Evolutionary conservation across 2,113 vertebrate species (phyloP).

Genomic region (Harpagus bidentatus): DNA sequence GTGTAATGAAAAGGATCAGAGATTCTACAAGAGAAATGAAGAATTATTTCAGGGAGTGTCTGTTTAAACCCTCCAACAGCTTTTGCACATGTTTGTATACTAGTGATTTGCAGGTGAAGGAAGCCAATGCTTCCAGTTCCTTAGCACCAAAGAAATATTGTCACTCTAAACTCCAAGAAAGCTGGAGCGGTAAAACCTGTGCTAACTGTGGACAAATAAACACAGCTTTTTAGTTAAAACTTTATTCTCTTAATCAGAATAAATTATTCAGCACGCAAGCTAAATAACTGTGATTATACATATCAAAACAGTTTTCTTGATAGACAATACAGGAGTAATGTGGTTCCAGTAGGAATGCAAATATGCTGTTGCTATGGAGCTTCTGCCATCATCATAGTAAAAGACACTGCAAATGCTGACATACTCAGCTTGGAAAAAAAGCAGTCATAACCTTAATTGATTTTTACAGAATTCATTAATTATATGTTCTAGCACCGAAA

Average conservation of each 20-base stretch:
- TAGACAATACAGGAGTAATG: background rate
- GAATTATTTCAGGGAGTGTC: background rate
- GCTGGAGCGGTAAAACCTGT: background rate
- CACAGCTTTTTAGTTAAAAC: background rate
- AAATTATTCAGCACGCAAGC: background rate
- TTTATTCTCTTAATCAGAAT: background rate
- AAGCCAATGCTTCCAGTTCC: background rate
- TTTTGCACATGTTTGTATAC: background rate
- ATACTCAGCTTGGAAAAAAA: background rate
- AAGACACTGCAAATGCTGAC: background rate
- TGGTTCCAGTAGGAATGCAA: background rate
- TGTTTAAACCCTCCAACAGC: background rate
- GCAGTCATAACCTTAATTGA: background rate
- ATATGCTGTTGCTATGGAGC: slow-evolving; percentile 41
- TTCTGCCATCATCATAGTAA: background rate
- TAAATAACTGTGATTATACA: background rate
- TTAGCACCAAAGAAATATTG: background rate
- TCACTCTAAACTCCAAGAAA: background rate
- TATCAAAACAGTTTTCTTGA: slow-evolving; percentile 14
- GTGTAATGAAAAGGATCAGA: background rate
- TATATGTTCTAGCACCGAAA: background rate
- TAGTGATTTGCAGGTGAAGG: background rate
- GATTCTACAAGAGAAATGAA: background rate
- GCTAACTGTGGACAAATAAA: background rate
- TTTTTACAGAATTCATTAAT: background rate